Percentiles rank a stretch among this genome's conserved stretches.
Conservation (phyloP, 2,888 invertebrate species). For the Athetis lepigone region DNA sequence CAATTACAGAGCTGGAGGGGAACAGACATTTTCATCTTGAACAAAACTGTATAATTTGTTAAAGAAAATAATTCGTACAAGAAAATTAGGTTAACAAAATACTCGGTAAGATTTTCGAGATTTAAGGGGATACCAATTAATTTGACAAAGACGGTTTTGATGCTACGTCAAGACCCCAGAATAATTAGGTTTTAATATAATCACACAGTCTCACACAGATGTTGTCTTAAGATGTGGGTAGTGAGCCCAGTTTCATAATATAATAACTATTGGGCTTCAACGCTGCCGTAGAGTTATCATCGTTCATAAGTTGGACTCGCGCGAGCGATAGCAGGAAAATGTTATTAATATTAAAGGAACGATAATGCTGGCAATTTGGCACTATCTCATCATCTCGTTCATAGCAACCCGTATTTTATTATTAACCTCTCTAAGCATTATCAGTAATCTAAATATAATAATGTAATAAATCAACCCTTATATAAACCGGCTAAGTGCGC, state of each 20-base stretch:
- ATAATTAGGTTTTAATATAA: conserved; percentile 29
- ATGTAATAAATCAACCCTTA: too few species aligned
- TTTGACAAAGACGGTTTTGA: conserved; percentile 35
- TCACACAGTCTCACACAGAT: conserved; percentile 7
- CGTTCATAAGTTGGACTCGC: conserved; percentile 11
- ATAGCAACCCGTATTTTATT: conserved; percentile 4
- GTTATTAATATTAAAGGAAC: conserved; percentile 28
- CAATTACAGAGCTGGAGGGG: conserved; percentile 70
- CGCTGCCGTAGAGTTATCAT: conserved; percentile 2
- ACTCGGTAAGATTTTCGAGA: conserved; percentile 16
- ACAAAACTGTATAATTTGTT: conserved; percentile 69
- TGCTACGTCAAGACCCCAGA: conserved; percentile 12
- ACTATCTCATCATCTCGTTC: conserved; percentile 1
- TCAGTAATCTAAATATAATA: not conserved
- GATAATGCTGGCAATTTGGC: conserved; percentile 24
- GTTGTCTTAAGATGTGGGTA: conserved; percentile 30
- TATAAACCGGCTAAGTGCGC: too few species aligned
- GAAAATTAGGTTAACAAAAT: conserved; percentile 54
- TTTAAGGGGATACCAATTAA: conserved; percentile 39
- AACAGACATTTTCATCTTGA: conserved; percentile 63
- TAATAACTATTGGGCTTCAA: conserved; percentile 23
- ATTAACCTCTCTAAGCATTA: not conserved
- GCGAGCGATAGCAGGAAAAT: conserved; percentile 28
- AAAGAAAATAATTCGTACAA: conserved; percentile 50
- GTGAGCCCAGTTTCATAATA: conserved; percentile 18